A percentile compares a stretch with the other conserved stretches of the same genome.
phyloP scores from a whole-genome alignment of 2,113 vertebrate species.

The Chrysochloris asiatica region DNA sequence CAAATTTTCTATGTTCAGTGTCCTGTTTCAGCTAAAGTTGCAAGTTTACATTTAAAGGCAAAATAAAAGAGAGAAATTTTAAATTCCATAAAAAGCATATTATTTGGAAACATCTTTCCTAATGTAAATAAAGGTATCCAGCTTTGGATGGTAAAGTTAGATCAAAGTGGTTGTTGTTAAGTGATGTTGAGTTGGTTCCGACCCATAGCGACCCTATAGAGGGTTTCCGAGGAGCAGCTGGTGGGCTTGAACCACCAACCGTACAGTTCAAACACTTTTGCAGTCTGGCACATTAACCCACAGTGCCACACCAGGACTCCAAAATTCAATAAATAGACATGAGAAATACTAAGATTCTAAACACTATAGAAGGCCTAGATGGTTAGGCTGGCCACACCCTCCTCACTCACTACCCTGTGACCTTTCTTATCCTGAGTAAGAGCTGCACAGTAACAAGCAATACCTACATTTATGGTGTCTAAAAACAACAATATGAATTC shows the following conservation, averaged over 20 bases:
- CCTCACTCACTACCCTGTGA: conserved; percentile 1
- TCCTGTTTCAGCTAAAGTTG: conserved; percentile 4
- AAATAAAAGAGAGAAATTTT: background rate
- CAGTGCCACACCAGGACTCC: too few species aligned
- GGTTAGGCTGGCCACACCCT: background rate
- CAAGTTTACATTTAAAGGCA: background rate
- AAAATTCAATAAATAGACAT: background rate
- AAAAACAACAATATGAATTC: conserved; percentile 73
- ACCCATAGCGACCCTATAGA: too few species aligned
- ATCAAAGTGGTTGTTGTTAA: too few species aligned
- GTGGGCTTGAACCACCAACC: too few species aligned
- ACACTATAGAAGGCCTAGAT: background rate
- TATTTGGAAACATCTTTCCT: background rate
- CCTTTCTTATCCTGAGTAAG: conserved; percentile 29
- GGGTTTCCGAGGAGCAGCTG: too few species aligned
- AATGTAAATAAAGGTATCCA: conserved; percentile 32
- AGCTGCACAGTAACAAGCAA: conserved; percentile 41
- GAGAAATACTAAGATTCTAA: conserved; percentile 29
- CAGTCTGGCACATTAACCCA: too few species aligned
- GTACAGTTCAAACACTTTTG: too few species aligned
- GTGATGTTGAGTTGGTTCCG: too few species aligned
- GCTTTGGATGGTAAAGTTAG: conserved; percentile 19
- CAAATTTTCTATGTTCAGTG: background rate
- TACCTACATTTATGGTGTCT: conserved; percentile 64
- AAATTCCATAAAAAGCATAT: background rate